A percentile compares a stretch with the other conserved stretches of the same genome.
Evolutionary conservation across 2,888 invertebrate genomes (phyloP).

Genomic region (Hirtodrosophila duncani): DNA sequence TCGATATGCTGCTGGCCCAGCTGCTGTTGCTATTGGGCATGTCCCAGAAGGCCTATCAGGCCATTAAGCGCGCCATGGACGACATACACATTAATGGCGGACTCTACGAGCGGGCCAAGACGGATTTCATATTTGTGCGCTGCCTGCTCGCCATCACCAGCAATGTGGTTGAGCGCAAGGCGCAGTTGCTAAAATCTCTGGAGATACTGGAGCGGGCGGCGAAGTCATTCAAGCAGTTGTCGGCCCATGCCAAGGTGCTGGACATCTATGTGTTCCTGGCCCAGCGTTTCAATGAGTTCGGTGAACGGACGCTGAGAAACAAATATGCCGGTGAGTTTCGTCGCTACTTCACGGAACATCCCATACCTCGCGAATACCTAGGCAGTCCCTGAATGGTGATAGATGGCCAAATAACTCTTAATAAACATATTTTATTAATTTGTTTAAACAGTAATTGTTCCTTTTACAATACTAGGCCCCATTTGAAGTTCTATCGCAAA

Average conservation of each 20-base stretch:
- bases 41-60: conserved; percentile 85
- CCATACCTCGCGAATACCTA: conserved; percentile 78
- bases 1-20: conserved; percentile 89
- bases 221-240: conserved; percentile 85
- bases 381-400: conserved; percentile 51
- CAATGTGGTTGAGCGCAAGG: conserved; percentile 46
- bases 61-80: conserved; percentile 85
- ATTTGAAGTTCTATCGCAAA: conserved; percentile 35
- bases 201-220: conserved; percentile 84
- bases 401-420: conserved; percentile 35
- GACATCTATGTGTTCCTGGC: conserved; percentile 81
- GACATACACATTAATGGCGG: conserved; percentile 89
- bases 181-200: conserved; percentile 59
- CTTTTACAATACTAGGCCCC: conserved; percentile 44
- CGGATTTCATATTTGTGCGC: conserved; percentile 86
- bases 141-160: conserved; percentile 85
- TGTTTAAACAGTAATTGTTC: conserved; percentile 46
- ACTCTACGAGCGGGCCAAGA: conserved; percentile 88
- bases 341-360: conserved; percentile 86
- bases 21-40: conserved; percentile 86
- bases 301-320: conserved; percentile 85
- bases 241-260: conserved; percentile 87
- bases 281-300: conserved; percentile 86
- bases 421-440: conserved; percentile 57
- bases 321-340: conserved; percentile 89